Percentiles rank a stretch among this genome's conserved stretches.
phyloP scores from a whole-genome alignment of 2,888 invertebrate species.

The Andricus curvator region DNA sequence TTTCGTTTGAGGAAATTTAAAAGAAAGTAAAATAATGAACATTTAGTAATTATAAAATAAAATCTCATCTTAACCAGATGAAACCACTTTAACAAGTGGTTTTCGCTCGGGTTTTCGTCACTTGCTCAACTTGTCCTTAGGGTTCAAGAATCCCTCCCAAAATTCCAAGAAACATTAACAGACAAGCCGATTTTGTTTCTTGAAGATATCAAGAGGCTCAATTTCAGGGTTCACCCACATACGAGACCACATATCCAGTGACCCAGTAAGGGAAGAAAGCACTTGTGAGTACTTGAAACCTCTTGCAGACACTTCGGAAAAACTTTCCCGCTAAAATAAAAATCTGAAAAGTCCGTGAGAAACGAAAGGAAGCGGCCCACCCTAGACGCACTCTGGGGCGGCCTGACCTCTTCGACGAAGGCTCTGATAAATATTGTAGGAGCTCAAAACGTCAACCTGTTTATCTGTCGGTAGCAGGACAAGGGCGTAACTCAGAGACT shows the following conservation, averaged over 20 bases:
- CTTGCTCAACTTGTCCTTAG: neutral
- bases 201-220: neutral
- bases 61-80: too few species aligned
- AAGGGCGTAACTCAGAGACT: slow-evolving; percentile 27
- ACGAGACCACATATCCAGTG: neutral
- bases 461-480: slow-evolving; percentile 6
- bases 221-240: neutral
- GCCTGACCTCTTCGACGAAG: neutral
- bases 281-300: neutral
- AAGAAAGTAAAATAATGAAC: neutral
- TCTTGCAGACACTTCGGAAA: neutral
- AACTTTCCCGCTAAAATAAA: slow-evolving; percentile 2
- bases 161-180: neutral
- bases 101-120: too few species aligned
- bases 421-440: slow-evolving; percentile 20
- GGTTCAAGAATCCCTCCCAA: neutral
- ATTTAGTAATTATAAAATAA: neutral
- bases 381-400: slow-evolving; percentile 22
- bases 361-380: neutral
- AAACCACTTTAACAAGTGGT: neutral
- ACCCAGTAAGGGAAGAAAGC: neutral
- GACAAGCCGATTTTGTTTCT: neutral
- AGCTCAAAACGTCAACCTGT: slow-evolving; percentile 24
- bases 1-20: too few species aligned
- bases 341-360: neutral